Evolutionary conservation across 2,888 invertebrate species (phyloP), one percentile per base, ranked within the genome.

Genomic region (Phymatocera aterrima): DNA sequence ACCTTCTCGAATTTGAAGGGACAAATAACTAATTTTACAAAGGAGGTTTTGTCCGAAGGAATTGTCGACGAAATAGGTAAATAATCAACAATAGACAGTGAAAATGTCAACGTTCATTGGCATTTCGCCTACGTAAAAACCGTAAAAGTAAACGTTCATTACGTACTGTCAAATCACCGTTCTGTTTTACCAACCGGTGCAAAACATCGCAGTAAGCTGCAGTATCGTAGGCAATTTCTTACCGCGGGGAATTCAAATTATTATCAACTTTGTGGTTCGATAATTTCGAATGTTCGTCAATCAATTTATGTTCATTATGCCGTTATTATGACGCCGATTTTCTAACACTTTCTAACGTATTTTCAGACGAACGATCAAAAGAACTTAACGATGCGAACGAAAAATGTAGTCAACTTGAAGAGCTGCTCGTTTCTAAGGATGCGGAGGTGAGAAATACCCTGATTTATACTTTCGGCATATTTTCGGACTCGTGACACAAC

Each of bases 21-120:
- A 83, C 97, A 98, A 92, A 94, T 98, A 86, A 94, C 95, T 46
- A 97, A 93, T 92, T 95, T 97, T 87, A 97, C 97, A 79, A 96
- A 96, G 90, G 97, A 97, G 91, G 97, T 97, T 85, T 93, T 98
- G 88, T 94, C 96, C 82, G 97, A 97, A 85, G 93, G 92, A 82
- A 92, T 93, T 86, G 93, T 92, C 80, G 94, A 94, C 86, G 93
- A 93, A 88, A 92, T 91, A 88, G 93, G 93, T 93, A 89, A 81
- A 89, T 31, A 10, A 15, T 15, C 21, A 8, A 8, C 34, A 37
- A 51, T 72, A 5, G 3, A 3, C 8, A 6, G 12, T 31, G 21
- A 4, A 18, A 40, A 12, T 28, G 5, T 28, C 60, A 24, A n/a
- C n/a, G n/a, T n/a, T n/a, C n/a, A 24, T 24, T 18, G 3, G 3